Conservation (phyloP, 2,797 vertebrate genomes). For the Coregonus suidteri region DNA sequence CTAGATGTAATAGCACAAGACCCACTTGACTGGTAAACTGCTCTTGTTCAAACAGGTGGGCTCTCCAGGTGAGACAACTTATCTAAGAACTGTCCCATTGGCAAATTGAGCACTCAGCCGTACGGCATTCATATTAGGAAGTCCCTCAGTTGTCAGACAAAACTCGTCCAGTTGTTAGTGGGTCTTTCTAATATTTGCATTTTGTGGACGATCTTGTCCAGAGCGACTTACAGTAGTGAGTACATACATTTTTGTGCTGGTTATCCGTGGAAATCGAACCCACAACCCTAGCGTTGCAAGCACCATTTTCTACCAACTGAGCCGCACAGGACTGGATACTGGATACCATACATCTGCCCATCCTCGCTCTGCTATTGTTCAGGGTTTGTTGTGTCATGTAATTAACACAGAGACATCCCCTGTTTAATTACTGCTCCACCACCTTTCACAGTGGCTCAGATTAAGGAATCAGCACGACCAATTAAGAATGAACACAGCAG, state of each 20-base stretch:
- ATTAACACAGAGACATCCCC: slow-evolving; percentile 23
- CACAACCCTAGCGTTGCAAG: too few species aligned
- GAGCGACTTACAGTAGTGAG: too few species aligned
- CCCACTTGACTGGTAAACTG: background rate
- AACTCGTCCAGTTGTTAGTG: background rate
- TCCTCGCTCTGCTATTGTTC: background rate
- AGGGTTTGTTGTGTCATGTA: slow-evolving; percentile 13
- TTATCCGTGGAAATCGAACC: too few species aligned
- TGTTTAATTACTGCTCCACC: slow-evolving; percentile 27
- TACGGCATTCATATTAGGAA: background rate
- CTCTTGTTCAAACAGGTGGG: background rate
- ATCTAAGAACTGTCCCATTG: slow-evolving; percentile 10
- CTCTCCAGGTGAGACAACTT: background rate
- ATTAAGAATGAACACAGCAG: slow-evolving; percentile 17
- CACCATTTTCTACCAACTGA: background rate
- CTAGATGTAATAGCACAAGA: background rate
- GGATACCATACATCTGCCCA: background rate
- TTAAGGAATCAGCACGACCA: slow-evolving; percentile 20
- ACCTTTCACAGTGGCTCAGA: slow-evolving; percentile 26
- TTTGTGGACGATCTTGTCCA: too few species aligned
- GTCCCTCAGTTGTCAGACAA: background rate
- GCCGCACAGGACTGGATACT: background rate
- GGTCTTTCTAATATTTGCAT: too few species aligned
- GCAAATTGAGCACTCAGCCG: background rate
- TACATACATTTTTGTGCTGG: too few species aligned